Evolutionary conservation across 2,888 invertebrate genomes (phyloP).

Genomic region (Andrena minutula): DNA sequence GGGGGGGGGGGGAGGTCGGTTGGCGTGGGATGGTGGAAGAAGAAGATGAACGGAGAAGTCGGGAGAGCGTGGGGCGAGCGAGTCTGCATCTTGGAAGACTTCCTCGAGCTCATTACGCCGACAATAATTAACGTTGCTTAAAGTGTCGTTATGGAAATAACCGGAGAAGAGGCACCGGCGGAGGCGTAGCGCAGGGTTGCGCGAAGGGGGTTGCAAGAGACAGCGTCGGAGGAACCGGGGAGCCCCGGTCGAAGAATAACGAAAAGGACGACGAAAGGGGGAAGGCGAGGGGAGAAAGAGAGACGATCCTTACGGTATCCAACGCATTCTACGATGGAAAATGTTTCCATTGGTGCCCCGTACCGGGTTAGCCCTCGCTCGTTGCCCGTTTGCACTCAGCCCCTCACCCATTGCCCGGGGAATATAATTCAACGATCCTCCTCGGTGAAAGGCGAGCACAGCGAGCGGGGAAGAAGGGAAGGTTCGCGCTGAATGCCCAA

Average conservation of each 20-base stretch:
- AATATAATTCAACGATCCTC: conserved; percentile 76
- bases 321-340: conserved; percentile 72
- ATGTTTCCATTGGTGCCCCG: conserved; percentile 74
- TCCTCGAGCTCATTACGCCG: conserved; percentile 73
- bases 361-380: conserved; percentile 62
- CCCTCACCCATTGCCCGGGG: conserved; percentile 73
- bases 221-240: conserved; percentile 30
- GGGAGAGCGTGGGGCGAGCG: conserved; percentile 20
- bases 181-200: conserved; percentile 34
- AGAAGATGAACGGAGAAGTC: conserved; percentile 29
- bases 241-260: conserved; percentile 46
- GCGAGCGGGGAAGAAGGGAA: conserved; percentile 44
- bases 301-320: conserved; percentile 71
- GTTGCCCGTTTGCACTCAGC: conserved; percentile 61
- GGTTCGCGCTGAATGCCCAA: conserved; percentile 79
- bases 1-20: not conserved
- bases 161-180: conserved; percentile 45
- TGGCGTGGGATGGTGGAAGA: conserved; percentile 14
- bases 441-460: conserved; percentile 59
- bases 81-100: conserved; percentile 72
- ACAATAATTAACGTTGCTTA: conserved; percentile 80
- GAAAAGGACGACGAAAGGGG: conserved; percentile 35
- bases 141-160: conserved; percentile 75
- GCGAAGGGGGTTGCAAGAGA: conserved; percentile 16
- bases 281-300: conserved; percentile 27